Percentiles rank a stretch among this genome's conserved stretches.
Evolutionary conservation across 2,797 vertebrate species (phyloP).

Genomic region (Lacerta bilineata): DNA sequence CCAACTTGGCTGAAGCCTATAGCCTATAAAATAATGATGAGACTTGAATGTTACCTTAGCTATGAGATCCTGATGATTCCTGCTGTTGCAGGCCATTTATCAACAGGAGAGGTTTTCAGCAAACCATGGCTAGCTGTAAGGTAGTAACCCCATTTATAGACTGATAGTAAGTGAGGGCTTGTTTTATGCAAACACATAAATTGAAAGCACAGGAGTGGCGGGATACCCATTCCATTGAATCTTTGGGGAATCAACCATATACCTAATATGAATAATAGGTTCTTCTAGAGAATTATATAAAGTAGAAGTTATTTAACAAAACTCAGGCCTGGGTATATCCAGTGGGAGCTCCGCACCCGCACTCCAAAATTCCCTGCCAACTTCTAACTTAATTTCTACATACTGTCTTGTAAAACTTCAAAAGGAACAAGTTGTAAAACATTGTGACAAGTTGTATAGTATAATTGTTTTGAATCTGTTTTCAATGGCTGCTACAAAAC

Average conservation of each 20-base stretch:
- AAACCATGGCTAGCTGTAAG: not conserved
- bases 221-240: not conserved
- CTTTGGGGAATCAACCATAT: not conserved
- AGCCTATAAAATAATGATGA: not conserved
- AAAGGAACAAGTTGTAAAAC: not conserved
- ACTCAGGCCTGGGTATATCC: not conserved
- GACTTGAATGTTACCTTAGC: not conserved
- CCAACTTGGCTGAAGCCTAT: too few species aligned
- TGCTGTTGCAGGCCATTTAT: not conserved
- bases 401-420: not conserved
- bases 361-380: not conserved
- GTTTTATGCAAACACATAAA: not conserved
- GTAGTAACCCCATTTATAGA: not conserved
- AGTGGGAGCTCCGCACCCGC: not conserved
- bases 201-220: not conserved
- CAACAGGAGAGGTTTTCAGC: not conserved
- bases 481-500: not conserved
- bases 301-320: not conserved
- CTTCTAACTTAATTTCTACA: conserved; percentile 16
- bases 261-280: not conserved
- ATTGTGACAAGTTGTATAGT: rapidly evolving
- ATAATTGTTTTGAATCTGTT: conserved; percentile 3
- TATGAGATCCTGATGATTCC: not conserved
- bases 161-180: not conserved
- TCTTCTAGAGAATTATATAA: not conserved